These are phyloP conservation scores for Callionymus lyra DNA, from an alignment of 2,113 vertebrate genomes.

Conservation along the genomic window DNA sequence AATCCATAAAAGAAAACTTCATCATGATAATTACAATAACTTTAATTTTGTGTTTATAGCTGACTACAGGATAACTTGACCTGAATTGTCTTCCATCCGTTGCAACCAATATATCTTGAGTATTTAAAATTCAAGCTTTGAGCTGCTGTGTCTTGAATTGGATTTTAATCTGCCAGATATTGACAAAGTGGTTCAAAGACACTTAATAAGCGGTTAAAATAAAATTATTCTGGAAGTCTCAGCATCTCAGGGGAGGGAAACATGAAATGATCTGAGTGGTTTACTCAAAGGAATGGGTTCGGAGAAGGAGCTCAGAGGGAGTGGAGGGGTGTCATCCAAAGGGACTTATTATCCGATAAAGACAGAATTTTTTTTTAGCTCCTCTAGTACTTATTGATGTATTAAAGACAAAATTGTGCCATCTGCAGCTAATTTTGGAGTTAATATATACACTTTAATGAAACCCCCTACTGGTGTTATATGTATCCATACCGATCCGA, in stretches of 20 bases:
- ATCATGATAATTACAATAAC: too few species aligned
- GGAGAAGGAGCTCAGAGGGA: constrained; percentile 17
- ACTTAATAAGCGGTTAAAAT: too few species aligned
- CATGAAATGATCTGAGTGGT: constrained; percentile 16
- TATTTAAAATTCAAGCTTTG: too few species aligned
- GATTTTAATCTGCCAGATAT: constrained; percentile 5
- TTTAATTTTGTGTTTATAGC: too few species aligned
- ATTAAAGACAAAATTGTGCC: constrained; percentile 1
- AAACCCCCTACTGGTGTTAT: neutral
- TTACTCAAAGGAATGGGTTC: constrained; percentile 23
- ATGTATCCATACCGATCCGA: neutral
- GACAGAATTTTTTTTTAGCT: constrained; percentile 30
- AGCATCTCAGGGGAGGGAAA: constrained; percentile 13
- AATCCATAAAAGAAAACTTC: too few species aligned
- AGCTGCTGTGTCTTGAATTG: constrained; percentile 1
- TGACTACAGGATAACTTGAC: too few species aligned
- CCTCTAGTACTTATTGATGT: constrained; percentile 6
- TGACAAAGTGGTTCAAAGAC: constrained; percentile 5
- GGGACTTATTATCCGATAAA: constrained; percentile 67
- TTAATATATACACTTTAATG: neutral
- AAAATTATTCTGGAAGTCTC: constrained; percentile 2
- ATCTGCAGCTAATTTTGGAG: neutral
- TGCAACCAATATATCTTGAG: too few species aligned
- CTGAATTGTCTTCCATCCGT: too few species aligned
- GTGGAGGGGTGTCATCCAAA: constrained; percentile 48